Evolutionary conservation across 2,113 vertebrate species (phyloP), one percentile per base, ranked within the genome.

Genomic region (Microtus richardsoni): DNA sequence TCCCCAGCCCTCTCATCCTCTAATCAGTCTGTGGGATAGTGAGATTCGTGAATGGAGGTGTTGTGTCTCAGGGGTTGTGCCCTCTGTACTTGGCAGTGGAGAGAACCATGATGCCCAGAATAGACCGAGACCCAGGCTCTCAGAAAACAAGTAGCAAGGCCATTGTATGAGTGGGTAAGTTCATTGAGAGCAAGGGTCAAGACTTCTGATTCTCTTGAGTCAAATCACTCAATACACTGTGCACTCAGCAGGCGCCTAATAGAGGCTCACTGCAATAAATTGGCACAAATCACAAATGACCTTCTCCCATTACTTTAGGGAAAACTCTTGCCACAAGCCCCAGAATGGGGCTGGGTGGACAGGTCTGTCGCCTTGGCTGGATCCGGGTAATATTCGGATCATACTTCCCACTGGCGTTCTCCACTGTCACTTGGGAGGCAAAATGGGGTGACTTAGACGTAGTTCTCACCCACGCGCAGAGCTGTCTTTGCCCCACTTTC

Each of bases 401-500:
- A 68, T 71, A 7, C 58, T 77, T 88, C 93, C 88, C 52, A 75
- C 90, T 93, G 30, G 16, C 49, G 22, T 95, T 91, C 86, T 94
- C 62, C 71, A 58, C 83, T 70, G 41, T 86, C 85, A 66, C 54
- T 96, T 64, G 22, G 68, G 88, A 97, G 85, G 84, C 68, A 94
- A 74, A 88, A 66, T 28, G 28, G 75, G 92, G 88, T 95, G 94
- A 96, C 91, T 96, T 92, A 93, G 95, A 80, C 10, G 60, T 93
- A 82, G 66, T 88, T 92, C 85, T 82, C 92, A 89, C 94, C 93
- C 93, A 95, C 83, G 0, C 88, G 21, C 33, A 80, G 21, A 96
- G 95, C 83, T 84, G 74, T 17, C 88, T 93, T 83, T 93, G 96
- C 47, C 89, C 96, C 96, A 97, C 86, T 97, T 97, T 96, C 89